Percentiles rank a stretch among this genome's conserved stretches.
phyloP scores from a whole-genome alignment of 2,797 vertebrate genomes.

The Brachyalestes nurse region DNA sequence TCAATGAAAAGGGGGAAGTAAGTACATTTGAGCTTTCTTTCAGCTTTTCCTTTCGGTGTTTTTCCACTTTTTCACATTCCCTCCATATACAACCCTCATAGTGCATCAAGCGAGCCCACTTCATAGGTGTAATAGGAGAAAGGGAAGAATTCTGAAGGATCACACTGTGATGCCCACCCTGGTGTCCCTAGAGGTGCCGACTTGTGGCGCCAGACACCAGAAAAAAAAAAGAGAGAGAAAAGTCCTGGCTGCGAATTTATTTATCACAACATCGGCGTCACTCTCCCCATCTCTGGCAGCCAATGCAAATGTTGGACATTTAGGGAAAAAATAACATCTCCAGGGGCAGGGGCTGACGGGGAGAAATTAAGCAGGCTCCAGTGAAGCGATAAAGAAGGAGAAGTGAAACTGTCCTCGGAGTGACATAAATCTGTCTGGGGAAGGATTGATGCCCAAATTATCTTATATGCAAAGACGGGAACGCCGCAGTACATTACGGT shows the following conservation, averaged over 20 bases:
- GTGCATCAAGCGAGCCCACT: constrained; percentile 29
- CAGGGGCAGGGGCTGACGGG: constrained; percentile 94
- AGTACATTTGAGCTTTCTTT: constrained; percentile 86
- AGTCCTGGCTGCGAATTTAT: constrained; percentile 82
- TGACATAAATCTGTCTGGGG: constrained; percentile 98
- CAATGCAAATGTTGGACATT: constrained; percentile 96
- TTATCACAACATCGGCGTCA: constrained; percentile 83
- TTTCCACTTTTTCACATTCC: constrained; percentile 22
- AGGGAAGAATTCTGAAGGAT: constrained; percentile 61
- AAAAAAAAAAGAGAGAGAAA: constrained; percentile 66
- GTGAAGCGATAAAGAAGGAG: constrained; percentile 99
- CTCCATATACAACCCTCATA: constrained; percentile 6
- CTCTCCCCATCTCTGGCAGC: constrained; percentile 81
- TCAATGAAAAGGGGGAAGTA: constrained; percentile 97
- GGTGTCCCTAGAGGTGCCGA: constrained; percentile 81
- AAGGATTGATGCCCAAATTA: constrained; percentile 99
- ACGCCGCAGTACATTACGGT: constrained; percentile 93
- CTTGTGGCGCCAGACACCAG: constrained; percentile 77
- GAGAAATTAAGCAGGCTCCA: constrained; percentile 99
- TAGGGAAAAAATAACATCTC: constrained; percentile 96
- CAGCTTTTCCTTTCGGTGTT: constrained; percentile 67
- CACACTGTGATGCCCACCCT: constrained; percentile 47
- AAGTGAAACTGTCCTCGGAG: constrained; percentile 99
- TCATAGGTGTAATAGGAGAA: constrained; percentile 58
- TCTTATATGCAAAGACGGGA: constrained; percentile 99